Conservation (phyloP, 2,888 invertebrate species). For the Lobophora halterata region DNA sequence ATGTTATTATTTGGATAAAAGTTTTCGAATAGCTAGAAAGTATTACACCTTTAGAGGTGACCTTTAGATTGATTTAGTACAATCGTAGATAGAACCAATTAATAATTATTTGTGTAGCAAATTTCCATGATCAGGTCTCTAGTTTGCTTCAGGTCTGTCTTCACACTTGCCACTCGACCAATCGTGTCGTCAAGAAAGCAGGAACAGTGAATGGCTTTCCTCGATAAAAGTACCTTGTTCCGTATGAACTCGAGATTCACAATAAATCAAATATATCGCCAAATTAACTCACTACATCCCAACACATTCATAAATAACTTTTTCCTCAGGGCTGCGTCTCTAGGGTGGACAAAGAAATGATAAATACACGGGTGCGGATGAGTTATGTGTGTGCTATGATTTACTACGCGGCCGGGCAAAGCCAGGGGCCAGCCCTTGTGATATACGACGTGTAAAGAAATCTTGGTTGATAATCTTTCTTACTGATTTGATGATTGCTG, state of each 20-base stretch:
- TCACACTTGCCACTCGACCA: no score
- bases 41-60: no score
- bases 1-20: no score
- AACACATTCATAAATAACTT: slow-evolving; percentile 27
- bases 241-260: slow-evolving; percentile 2
- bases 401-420: slow-evolving; percentile 46
- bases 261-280: slow-evolving; percentile 25
- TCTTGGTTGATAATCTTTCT: slow-evolving; percentile 8
- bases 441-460: slow-evolving; percentile 9
- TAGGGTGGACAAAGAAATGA: slow-evolving; percentile 69
- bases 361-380: slow-evolving; percentile 58
- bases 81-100: no score
- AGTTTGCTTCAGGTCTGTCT: no score
- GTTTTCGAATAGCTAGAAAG: no score
- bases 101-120: no score
- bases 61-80: no score
- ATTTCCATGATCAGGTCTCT: no score
- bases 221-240: slow-evolving; percentile 1
- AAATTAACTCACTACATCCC: slow-evolving; percentile 27
- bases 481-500: background rate
- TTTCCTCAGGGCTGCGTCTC: slow-evolving; percentile 33
- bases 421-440: slow-evolving; percentile 22
- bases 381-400: slow-evolving; percentile 57
- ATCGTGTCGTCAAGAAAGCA: no score
- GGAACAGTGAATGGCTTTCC: background rate